Evolutionary conservation across 1,140 invertebrate species (phyloP), one percentile per base, ranked within the genome.

Genomic region (Stratiolaelaps scimitus): DNA sequence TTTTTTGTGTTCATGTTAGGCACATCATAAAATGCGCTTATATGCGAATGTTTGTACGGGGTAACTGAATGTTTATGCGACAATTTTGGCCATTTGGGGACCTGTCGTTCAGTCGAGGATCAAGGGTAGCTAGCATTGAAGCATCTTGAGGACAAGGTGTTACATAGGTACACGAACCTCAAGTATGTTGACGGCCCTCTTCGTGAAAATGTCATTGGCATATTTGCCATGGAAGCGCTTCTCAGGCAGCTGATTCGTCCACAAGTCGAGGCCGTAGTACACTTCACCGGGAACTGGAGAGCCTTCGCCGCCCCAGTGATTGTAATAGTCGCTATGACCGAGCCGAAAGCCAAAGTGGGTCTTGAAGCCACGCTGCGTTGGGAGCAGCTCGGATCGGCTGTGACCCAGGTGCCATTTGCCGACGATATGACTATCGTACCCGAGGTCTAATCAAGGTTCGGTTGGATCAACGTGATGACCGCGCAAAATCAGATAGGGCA

Each of bases 301-400:
- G 34, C 26, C 17, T 60, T 60, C 53, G 17, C 34, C 23, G 17
- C 40, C 48, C 43, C 72, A 72, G 68, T 89, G 86, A 67, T 83
- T 80, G 73, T 86, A 90, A 71, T 91, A 91, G 75, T 91, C 88
- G 66, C 88, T 81, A 46, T 83, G 81, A 1, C 85, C 87, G 45
- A 84, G 83, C 80, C 84, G 87, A 72, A 88, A 89, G 10, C 89
- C 88, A 72, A 83, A 89, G 72, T 88, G 86, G 2, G 82, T 80
- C 68, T 89, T 84, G 71, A 92, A 92, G 20, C 89, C 89, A 20
- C 88, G 79, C 28, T 76, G 79, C 7, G 82, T 83, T 0, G 89
- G 89, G 2, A 86, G 84, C 71, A 85, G 88, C 67, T 83, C 81
- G 17, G 77, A 80, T 34, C 80, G 79, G 67, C 80, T 82, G 68